Percentiles rank a stretch among this genome's conserved stretches.
phyloP scores from a whole-genome alignment of 2,888 invertebrate genomes.

The Lithosia quadra region DNA sequence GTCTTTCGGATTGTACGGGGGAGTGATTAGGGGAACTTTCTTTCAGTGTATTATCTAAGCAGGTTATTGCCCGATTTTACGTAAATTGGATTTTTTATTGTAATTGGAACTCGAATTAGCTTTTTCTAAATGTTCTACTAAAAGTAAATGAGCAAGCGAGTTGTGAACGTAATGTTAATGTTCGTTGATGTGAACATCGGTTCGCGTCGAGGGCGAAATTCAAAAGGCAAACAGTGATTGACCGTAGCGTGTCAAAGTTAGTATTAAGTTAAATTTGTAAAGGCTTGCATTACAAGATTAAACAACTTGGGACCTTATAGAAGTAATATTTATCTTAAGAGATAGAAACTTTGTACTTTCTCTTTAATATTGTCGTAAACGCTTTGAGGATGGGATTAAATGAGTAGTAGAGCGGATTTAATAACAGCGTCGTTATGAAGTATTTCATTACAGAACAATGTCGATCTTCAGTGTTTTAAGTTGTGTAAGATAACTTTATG shows the following conservation, averaged over 20 bases:
- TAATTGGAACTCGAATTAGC: constrained; percentile 29
- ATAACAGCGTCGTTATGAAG: constrained; percentile 13
- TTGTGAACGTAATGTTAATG: constrained; percentile 24
- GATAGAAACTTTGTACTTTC: constrained; percentile 32
- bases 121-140: constrained; percentile 16
- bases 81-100: constrained; percentile 32
- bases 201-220: constrained; percentile 27
- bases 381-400: constrained; percentile 22
- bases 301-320: constrained; percentile 35
- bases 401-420: constrained; percentile 14
- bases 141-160: constrained; percentile 23
- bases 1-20: constrained; percentile 40
- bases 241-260: constrained; percentile 45
- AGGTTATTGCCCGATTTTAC: constrained; percentile 37
- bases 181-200: constrained; percentile 34
- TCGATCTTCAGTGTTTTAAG: constrained; percentile 8
- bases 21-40: constrained; percentile 36
- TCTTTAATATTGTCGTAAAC: constrained; percentile 31
- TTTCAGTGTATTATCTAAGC: constrained; percentile 39
- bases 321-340: constrained; percentile 42
- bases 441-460: constrained; percentile 15
- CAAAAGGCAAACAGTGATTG: constrained; percentile 43
- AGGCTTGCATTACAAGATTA: constrained; percentile 49
- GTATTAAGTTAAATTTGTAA: constrained; percentile 43
- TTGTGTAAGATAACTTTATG: background rate